Percentiles rank a stretch among this genome's conserved stretches.
Conservation (phyloP, 2,797 vertebrate species). For the Pseudochirops corinnae region DNA sequence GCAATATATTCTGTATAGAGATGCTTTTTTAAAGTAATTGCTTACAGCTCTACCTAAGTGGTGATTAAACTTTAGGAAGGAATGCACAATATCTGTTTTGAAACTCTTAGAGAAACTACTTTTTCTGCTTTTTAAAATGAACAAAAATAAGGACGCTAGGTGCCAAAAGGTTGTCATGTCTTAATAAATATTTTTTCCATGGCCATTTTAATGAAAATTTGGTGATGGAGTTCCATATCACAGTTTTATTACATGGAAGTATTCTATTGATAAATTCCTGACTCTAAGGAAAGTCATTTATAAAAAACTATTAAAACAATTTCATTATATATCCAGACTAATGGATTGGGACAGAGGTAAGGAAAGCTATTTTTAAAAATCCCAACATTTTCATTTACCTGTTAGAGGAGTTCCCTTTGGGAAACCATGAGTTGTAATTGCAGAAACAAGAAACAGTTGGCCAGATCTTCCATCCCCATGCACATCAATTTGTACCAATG, state of each 20-base stretch:
- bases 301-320: background rate
- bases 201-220: slow-evolving; percentile 12
- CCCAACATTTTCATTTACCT: slow-evolving; percentile 29
- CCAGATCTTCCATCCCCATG: slow-evolving; percentile 12
- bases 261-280: slow-evolving; percentile 23
- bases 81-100: slow-evolving; percentile 76
- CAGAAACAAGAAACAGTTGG: background rate
- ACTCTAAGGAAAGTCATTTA: background rate
- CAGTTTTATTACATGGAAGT: background rate
- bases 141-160: slow-evolving; percentile 30
- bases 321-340: slow-evolving; percentile 6
- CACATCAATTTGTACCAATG: background rate
- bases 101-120: slow-evolving; percentile 69
- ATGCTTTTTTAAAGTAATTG: slow-evolving; percentile 86
- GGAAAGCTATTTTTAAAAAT: slow-evolving; percentile 31
- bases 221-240: background rate
- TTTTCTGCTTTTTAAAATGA: slow-evolving; percentile 65
- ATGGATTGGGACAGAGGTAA: slow-evolving; percentile 8
- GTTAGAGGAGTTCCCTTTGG: slow-evolving; percentile 22
- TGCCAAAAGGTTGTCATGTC: slow-evolving; percentile 38
- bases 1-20: slow-evolving; percentile 88
- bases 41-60: slow-evolving; percentile 83
- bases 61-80: slow-evolving; percentile 84
- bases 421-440: slow-evolving; percentile 7
- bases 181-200: slow-evolving; percentile 38